A percentile compares a stretch with the other conserved stretches of the same genome.
These are phyloP conservation scores for Sitobion miscanthi DNA, from an alignment of 1,140 invertebrate genomes.

Conservation along the genomic window DNA sequence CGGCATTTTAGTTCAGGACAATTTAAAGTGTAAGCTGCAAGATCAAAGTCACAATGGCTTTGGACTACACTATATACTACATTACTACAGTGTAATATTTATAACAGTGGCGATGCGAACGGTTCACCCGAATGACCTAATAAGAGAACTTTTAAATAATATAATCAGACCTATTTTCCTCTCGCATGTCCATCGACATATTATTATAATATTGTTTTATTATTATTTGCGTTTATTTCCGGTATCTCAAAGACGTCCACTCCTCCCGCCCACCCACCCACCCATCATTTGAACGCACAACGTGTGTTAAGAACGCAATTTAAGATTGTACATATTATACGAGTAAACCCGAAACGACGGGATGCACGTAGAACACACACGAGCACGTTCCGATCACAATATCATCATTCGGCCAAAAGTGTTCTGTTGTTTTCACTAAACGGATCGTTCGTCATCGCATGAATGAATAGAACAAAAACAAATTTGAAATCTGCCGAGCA, in stretches of 20 bases:
- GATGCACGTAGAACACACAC: not conserved
- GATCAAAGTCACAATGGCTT: not conserved
- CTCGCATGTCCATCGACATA: not conserved
- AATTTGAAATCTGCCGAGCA: not conserved
- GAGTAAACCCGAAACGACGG: not conserved
- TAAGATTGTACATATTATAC: not conserved
- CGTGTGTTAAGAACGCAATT: not conserved
- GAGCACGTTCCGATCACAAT: not conserved
- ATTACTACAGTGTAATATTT: not conserved
- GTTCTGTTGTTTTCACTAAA: conserved; percentile 4
- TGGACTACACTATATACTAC: too few species aligned
- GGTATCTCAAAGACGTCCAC: not conserved
- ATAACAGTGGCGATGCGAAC: not conserved
- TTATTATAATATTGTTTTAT: not conserved
- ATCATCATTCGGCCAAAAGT: not conserved
- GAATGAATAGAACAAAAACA: not conserved
- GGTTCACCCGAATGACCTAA: not conserved
- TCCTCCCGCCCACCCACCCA: too few species aligned
- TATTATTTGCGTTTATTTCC: not conserved
- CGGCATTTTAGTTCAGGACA: not conserved
- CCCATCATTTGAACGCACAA: not conserved
- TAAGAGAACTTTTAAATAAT: not conserved
- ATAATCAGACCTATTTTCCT: not conserved
- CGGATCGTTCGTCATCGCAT: not conserved
- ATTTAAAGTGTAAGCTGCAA: not conserved